Evolutionary conservation across 1,140 invertebrate genomes (phyloP).

Genomic region (Drosophila serrata): DNA sequence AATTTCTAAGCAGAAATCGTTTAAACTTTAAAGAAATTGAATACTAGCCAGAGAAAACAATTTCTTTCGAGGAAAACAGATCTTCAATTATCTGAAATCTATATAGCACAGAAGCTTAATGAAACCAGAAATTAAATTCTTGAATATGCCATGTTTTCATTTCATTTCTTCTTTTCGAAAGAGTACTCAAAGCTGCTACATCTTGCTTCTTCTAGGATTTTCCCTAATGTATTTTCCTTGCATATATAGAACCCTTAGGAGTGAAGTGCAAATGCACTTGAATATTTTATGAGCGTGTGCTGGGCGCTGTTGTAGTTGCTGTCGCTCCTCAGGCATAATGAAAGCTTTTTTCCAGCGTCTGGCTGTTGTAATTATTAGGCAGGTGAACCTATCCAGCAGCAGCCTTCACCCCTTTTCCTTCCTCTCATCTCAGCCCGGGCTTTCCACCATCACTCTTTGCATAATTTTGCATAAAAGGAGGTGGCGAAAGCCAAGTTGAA

Average conservation of each 20-base stretch:
- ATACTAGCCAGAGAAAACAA: background rate
- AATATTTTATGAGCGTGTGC: slow-evolving; percentile 73
- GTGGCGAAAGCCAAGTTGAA: slow-evolving; percentile 3
- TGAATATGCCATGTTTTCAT: background rate
- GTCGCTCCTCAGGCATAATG: slow-evolving; percentile 51
- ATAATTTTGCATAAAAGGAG: slow-evolving; percentile 42
- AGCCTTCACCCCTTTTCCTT: slow-evolving; percentile 18
- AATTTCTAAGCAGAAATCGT: background rate
- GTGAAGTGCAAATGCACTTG: slow-evolving; percentile 75
- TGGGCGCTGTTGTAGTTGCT: slow-evolving; percentile 35
- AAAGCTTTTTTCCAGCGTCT: slow-evolving; percentile 52
- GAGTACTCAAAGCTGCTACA: slow-evolving; percentile 9
- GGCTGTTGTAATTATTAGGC: slow-evolving; percentile 51
- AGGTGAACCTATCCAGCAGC: slow-evolving; percentile 31
- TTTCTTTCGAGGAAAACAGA: background rate
- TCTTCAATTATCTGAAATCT: background rate
- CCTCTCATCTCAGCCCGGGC: background rate
- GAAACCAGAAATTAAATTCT: background rate
- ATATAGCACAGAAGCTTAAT: background rate
- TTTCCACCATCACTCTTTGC: slow-evolving; percentile 9
- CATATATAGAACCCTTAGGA: slow-evolving; percentile 24
- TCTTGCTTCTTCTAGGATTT: slow-evolving; percentile 13
- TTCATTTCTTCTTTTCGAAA: too few relatives aligned
- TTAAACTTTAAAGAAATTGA: background rate
- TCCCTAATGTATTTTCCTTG: slow-evolving; percentile 38